Evolutionary conservation across 2,888 invertebrate genomes (phyloP).

Genomic region (Ceraclea dissimilis): DNA sequence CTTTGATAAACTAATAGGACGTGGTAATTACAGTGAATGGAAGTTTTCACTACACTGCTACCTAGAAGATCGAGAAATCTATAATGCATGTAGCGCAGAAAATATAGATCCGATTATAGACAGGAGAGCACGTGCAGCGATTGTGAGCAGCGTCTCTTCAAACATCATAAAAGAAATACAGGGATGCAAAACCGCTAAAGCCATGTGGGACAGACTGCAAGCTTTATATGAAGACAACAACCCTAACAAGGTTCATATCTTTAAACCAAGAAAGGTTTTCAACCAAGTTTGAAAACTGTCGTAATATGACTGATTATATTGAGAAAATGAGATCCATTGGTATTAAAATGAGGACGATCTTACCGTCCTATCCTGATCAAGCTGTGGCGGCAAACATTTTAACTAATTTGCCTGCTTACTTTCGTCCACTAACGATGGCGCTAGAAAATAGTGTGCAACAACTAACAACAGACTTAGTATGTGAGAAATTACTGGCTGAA

Average conservation of each 20-base stretch:
- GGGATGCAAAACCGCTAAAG: neutral
- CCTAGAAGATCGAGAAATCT: neutral
- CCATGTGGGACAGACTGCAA: neutral
- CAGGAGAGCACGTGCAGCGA: neutral
- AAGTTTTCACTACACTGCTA: neutral
- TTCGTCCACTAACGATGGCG: neutral
- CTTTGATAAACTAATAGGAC: neutral
- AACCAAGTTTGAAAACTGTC: neutral
- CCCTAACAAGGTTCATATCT: neutral
- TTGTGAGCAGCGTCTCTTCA: neutral
- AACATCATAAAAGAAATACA: neutral
- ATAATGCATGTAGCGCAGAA: neutral
- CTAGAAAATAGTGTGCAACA: neutral
- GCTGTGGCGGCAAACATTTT: neutral
- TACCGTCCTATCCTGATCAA: neutral
- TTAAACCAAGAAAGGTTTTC: neutral
- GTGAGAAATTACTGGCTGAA: conserved; percentile 1
- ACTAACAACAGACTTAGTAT: conserved; percentile 1
- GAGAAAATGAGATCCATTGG: conserved; percentile 2
- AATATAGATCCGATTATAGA: neutral
- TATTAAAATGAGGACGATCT: neutral
- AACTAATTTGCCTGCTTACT: conserved; percentile 1
- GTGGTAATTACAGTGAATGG: conserved; percentile 1
- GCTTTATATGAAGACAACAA: neutral
- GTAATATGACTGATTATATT: neutral